These are phyloP conservation scores for Cremastinae sp. DNA, from an alignment of 2,888 invertebrate species.

Conservation along the genomic window DNA sequence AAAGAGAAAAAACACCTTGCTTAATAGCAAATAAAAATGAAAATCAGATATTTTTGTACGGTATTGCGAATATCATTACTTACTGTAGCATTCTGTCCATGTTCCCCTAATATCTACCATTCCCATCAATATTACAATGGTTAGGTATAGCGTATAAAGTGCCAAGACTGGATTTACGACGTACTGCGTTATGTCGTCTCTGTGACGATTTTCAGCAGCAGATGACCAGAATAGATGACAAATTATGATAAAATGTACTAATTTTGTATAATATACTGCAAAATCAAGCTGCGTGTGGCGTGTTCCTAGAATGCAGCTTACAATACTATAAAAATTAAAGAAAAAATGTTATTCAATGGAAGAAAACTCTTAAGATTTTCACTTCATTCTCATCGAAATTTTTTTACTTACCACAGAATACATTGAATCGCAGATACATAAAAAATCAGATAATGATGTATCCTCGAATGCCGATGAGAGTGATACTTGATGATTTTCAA, in stretches of 20 bases:
- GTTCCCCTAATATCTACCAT: conserved; percentile 79
- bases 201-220: conserved; percentile 80
- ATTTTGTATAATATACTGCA: conserved; percentile 80
- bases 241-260: conserved; percentile 80
- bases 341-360: conserved; percentile 15
- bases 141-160: conserved; percentile 79
- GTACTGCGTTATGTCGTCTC: conserved; percentile 77
- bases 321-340: conserved; percentile 75
- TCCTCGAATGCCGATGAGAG: conserved; percentile 79
- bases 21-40: not conserved
- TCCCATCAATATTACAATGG: conserved; percentile 80
- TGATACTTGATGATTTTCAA: conserved; percentile 80
- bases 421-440: conserved; percentile 81
- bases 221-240: conserved; percentile 82
- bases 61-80: conserved; percentile 62
- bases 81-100: conserved; percentile 81
- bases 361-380: too few relatives aligned
- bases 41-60: not conserved
- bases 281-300: conserved; percentile 81
- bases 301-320: conserved; percentile 79
- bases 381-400: not conserved
- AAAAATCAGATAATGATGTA: conserved; percentile 81
- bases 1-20: not conserved
- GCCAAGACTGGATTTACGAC: conserved; percentile 80
- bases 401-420: conserved; percentile 78